A percentile compares a stretch with the other conserved stretches of the same genome.
Evolutionary conservation across 1,140 invertebrate species (phyloP).

Genomic region (Cyrtorhinus lividipennis): DNA sequence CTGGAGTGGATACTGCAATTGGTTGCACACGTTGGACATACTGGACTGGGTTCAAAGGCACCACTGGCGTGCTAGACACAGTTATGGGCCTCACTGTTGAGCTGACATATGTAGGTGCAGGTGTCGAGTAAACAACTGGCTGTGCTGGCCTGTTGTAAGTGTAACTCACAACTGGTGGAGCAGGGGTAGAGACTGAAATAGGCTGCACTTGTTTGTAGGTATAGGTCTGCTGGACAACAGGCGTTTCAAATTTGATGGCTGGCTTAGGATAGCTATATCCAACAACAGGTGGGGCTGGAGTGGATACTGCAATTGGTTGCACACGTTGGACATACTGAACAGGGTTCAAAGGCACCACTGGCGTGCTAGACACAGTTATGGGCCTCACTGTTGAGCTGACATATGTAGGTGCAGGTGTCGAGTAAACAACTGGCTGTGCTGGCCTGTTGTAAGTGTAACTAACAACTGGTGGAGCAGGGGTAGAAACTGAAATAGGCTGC

Average conservation of each 20-base stretch:
- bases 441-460: conserved; percentile 19
- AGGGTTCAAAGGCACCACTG: conserved; percentile 25
- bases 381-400: background rate
- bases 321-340: conserved; percentile 18
- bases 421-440: background rate
- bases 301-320: background rate
- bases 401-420: background rate
- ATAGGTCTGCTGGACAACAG: conserved; percentile 6
- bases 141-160: background rate
- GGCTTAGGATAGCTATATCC: background rate
- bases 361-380: conserved; percentile 18
- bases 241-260: conserved; percentile 4
- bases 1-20: background rate
- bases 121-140: background rate
- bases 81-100: background rate
- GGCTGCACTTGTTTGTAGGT: background rate
- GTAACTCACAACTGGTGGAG: background rate
- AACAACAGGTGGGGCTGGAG: conserved; percentile 9
- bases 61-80: conserved; percentile 17
- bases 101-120: conserved; percentile 8
- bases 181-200: background rate
- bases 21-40: conserved; percentile 5
- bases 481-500: conserved; percentile 11
- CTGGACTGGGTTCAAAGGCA: conserved; percentile 21
- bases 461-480: conserved; percentile 18